phyloP scores from a whole-genome alignment of 2,113 vertebrate genomes.

The Menura novaehollandiae region DNA sequence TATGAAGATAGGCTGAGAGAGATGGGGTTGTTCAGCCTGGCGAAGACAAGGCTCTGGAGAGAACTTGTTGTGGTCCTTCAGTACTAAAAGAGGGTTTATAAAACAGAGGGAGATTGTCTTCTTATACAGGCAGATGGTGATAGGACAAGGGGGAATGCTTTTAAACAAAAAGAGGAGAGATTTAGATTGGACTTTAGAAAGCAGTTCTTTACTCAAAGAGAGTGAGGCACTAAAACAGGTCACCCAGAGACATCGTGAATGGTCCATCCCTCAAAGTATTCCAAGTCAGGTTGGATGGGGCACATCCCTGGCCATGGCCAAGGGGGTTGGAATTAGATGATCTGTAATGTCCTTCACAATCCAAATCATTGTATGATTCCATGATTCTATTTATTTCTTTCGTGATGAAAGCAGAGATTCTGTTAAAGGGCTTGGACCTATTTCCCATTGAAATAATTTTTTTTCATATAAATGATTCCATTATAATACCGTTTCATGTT shows the following conservation, averaged over 20 bases:
- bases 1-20: background rate
- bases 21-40: background rate
- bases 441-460: background rate
- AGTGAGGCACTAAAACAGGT: background rate
- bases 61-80: background rate
- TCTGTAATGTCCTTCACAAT: background rate
- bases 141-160: accelerated
- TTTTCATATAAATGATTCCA: background rate
- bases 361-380: background rate
- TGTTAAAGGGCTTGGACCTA: background rate
- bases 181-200: background rate
- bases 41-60: background rate
- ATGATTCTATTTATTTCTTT: background rate
- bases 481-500: background rate
- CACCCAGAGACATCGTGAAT: background rate
- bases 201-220: background rate
- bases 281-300: background rate
- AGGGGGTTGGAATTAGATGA: background rate
- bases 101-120: background rate
- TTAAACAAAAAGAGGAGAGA: background rate
- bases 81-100: background rate
- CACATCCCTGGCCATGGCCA: background rate
- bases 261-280: background rate
- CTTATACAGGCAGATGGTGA: background rate
- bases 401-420: background rate